A percentile compares a stretch with the other conserved stretches of the same genome.
Evolutionary conservation across 2,797 vertebrate genomes (phyloP).

Genomic region (Dicrostonyx torquatus): DNA sequence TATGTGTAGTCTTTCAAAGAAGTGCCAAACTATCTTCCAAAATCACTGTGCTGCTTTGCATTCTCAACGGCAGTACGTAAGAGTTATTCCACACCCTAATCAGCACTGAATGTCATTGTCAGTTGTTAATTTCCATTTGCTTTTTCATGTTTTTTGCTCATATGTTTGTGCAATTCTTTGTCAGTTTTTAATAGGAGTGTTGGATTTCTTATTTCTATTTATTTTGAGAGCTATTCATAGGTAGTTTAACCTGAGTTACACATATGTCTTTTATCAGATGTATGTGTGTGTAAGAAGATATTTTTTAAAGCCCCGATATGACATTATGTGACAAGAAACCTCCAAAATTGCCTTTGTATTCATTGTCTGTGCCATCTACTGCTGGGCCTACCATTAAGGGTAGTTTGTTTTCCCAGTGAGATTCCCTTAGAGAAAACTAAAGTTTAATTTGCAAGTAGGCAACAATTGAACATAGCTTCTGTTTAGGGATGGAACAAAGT

Average conservation of each 20-base stretch:
- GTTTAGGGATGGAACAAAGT: neutral
- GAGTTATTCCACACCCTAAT: neutral
- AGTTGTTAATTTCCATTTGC: neutral
- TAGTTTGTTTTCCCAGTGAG: neutral
- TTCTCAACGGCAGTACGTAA: rapidly evolving
- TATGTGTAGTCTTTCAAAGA: neutral
- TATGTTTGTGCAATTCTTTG: neutral
- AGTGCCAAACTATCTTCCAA: neutral
- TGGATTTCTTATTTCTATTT: conserved; percentile 47
- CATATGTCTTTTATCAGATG: neutral
- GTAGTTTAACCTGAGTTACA: neutral
- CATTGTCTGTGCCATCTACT: neutral
- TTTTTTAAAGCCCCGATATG: neutral
- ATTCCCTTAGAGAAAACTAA: neutral
- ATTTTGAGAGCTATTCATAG: conserved; percentile 12
- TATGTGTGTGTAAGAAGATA: neutral
- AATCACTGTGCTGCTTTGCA: neutral
- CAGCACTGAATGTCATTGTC: neutral
- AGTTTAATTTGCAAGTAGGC: neutral
- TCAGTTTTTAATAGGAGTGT: neutral
- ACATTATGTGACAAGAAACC: neutral
- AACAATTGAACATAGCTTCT: neutral
- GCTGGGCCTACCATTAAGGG: neutral
- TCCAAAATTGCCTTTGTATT: neutral
- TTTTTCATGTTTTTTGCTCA: conserved; percentile 5